Base-by-base conservation (phyloP, 2,797 vertebrate species). In the Tachyglossus aculeatus region DNA sequence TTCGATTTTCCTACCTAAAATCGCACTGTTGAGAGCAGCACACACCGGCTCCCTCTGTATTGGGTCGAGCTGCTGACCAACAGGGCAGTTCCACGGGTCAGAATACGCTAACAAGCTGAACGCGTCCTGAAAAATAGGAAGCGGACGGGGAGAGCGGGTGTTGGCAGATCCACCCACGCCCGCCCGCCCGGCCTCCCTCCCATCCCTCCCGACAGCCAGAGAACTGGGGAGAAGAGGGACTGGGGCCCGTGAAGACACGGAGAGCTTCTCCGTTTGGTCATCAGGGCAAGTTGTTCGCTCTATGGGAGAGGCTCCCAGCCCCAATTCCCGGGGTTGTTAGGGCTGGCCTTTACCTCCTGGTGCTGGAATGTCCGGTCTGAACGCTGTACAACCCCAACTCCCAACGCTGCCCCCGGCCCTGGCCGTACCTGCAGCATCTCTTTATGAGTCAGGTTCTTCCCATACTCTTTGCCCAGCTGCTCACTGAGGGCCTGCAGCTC, bases 41-140 rank as follows among this genome's bases (percentile, higher is more conserved):
- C 97, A 99, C 86, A 99, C 95, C 3, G 96, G 91, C 86, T 99
- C 97, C 91, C 97, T 96, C 93, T 98, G 96, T 72, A 95, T 96
- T 0, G 97, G 96, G 84, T 99, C 96, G 84, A 99, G 89, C 88
- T 99, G 97, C 86, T 98, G 96, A 52, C 97, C 97, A 15, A 99
- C 96, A 0, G 97, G 97, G 92, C 97, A 98, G 91, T 92, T 98
- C 97, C 97, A 99, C 10, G 97, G 97, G 81, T 99, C 97, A 2
- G 97, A 98, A 86, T 99, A 99, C 0, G 97, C 97, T 80, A 99
- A 89, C 82, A 99, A 94, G 91, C 97, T 99, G 86, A 99, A 99
- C 0, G 97, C 97, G 31, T 99, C 97, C 97, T 99, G 83, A n/a
- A 66, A 29, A 62, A 75, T 44, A 78, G 65, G 82, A 62, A 11